A percentile compares a stretch with the other conserved stretches of the same genome.
phyloP scores from a whole-genome alignment of 2,113 vertebrate species.

The Anoplopoma fimbria region DNA sequence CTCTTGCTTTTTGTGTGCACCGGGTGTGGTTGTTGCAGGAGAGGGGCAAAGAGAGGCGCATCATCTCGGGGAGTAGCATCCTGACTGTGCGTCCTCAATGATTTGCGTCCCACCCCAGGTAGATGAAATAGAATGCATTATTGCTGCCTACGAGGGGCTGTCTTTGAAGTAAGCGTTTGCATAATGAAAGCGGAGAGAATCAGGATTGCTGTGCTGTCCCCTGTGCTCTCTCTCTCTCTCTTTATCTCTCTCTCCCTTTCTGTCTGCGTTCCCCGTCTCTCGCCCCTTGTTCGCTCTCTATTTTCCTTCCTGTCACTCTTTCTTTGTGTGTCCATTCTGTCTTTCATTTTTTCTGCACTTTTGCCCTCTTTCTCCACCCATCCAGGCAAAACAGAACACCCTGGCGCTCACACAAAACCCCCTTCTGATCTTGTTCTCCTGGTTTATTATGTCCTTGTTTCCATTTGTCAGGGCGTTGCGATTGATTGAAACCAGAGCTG shows the following conservation, averaged over 20 bases:
- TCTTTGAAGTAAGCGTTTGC: constrained; percentile 81
- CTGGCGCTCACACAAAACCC: constrained; percentile 50
- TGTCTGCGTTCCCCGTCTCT: background rate
- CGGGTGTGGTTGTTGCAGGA: constrained; percentile 6
- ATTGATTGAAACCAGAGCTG: constrained; percentile 77
- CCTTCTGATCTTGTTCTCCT: constrained; percentile 68
- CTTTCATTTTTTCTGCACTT: constrained; percentile 14
- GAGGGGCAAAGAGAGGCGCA: constrained; percentile 27
- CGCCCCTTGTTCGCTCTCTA: constrained; percentile 14
- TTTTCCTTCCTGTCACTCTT: constrained; percentile 56
- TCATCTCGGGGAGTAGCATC: constrained; percentile 38
- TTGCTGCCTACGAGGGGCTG: constrained; percentile 71
- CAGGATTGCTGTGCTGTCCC: constrained; percentile 74
- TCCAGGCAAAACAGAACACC: constrained; percentile 28
- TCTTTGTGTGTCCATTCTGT: constrained; percentile 42
- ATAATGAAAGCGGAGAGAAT: constrained; percentile 79
- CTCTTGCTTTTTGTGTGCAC: background rate
- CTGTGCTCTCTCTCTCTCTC: constrained; percentile 44
- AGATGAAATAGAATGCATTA: constrained; percentile 82
- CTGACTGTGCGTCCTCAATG: constrained; percentile 39
- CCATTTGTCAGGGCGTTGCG: constrained; percentile 66
- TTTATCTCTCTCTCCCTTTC: constrained; percentile 34
- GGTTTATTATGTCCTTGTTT: constrained; percentile 75
- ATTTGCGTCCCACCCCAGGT: constrained; percentile 73
- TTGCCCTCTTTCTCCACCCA: constrained; percentile 11